Conservation (phyloP, 2,888 invertebrate species). For the Hemaris fuciformis region DNA sequence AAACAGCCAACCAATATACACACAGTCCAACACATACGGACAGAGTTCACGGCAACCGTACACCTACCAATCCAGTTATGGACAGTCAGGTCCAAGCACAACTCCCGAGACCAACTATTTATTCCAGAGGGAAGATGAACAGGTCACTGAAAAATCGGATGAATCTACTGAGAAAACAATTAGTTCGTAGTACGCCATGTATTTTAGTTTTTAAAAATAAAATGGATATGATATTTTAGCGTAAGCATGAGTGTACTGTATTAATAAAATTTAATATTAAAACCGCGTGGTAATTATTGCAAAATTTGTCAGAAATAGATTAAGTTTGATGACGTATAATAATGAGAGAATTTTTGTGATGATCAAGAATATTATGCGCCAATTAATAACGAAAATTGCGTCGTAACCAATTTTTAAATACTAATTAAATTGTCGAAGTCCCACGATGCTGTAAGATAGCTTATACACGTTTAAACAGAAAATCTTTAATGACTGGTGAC, state of each 20-base stretch:
- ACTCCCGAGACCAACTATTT: constrained; percentile 79
- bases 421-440: neutral
- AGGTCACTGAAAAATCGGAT: constrained; percentile 59
- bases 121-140: constrained; percentile 75
- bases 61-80: constrained; percentile 24
- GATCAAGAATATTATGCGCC: constrained; percentile 5
- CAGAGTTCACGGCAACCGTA: constrained; percentile 24
- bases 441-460: neutral
- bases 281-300: too few species aligned
- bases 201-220: neutral
- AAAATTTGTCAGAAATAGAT: too few species aligned
- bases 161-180: constrained; percentile 47
- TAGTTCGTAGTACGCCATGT: neutral
- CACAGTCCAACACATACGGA: constrained; percentile 19
- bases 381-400: constrained; percentile 14
- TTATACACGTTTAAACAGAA: neutral
- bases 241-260: neutral
- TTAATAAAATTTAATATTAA: too few species aligned
- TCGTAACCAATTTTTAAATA: neutral
- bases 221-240: neutral
- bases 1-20: constrained; percentile 23
- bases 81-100: constrained; percentile 42
- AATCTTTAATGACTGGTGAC: neutral
- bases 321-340: too few species aligned
- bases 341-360: too few species aligned